These are phyloP conservation scores for Bhutanitis thaidina DNA, from an alignment of 2,888 invertebrate species.

Conservation along the genomic window DNA sequence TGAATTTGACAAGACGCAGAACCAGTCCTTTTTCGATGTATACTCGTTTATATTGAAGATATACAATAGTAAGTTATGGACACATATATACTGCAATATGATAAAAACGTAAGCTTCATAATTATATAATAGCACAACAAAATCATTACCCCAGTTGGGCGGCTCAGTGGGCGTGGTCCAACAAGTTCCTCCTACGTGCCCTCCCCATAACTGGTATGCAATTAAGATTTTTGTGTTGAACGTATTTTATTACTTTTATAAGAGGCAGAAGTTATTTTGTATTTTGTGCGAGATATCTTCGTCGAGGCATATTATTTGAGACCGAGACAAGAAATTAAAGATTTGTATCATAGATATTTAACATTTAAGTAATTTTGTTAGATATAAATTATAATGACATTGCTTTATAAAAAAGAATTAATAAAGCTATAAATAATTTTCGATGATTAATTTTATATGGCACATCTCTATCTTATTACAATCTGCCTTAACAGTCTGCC, in stretches of 20 bases:
- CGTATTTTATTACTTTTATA: conserved; percentile 29
- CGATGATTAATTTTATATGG: background rate
- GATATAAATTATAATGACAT: background rate
- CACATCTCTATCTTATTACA: background rate
- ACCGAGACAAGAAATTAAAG: too few relatives aligned
- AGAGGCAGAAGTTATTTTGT: conserved; percentile 31
- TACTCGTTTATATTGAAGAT: too few relatives aligned
- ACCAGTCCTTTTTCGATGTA: too few relatives aligned
- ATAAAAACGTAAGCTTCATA: background rate
- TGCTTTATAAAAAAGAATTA: background rate
- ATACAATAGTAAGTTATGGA: too few relatives aligned
- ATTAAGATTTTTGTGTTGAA: conserved; percentile 32
- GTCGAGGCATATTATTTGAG: background rate
- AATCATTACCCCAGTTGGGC: conserved; percentile 32
- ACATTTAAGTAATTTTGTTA: background rate
- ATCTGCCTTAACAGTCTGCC: background rate
- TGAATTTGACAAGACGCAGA: too few relatives aligned
- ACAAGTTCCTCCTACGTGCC: conserved; percentile 46
- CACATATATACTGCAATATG: background rate
- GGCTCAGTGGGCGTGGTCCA: conserved; percentile 51
- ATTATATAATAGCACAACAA: conserved; percentile 20
- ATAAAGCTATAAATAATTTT: background rate
- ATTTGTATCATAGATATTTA: background rate
- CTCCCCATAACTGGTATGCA: conserved; percentile 51
- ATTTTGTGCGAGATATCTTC: conserved; percentile 24